These are phyloP conservation scores for Pyralis farinalis DNA, from an alignment of 2,888 invertebrate species.

Conservation along the genomic window DNA sequence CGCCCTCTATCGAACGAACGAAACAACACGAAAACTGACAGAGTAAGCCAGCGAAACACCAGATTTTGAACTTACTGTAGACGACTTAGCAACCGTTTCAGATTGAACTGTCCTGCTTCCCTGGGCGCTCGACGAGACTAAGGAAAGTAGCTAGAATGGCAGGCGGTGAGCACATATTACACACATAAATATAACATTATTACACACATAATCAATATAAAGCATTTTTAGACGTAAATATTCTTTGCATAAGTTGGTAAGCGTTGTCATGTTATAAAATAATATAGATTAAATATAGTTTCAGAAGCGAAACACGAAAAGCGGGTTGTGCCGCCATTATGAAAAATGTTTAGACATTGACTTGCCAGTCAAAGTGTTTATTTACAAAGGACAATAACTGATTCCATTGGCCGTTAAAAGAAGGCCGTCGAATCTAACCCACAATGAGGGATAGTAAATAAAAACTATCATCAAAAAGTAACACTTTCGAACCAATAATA, in stretches of 20 bases:
- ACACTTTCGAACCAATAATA: constrained; percentile 14
- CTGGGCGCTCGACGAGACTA: constrained; percentile 57
- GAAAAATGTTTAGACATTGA: background rate
- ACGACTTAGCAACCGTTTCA: constrained; percentile 38
- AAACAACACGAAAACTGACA: constrained; percentile 5
- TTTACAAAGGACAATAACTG: no score
- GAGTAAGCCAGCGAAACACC: background rate
- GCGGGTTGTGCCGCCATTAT: constrained; percentile 3
- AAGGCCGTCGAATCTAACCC: no score
- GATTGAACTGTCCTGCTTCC: constrained; percentile 39
- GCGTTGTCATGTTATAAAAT: background rate
- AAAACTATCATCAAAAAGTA: no score
- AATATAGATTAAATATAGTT: constrained; percentile 8
- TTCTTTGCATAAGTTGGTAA: constrained; percentile 2
- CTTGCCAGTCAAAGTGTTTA: background rate
- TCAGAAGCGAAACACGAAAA: constrained; percentile 6
- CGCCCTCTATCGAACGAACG: background rate
- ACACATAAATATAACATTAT: constrained; percentile 38
- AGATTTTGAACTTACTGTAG: constrained; percentile 54
- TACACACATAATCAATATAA: constrained; percentile 22
- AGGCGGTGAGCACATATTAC: constrained; percentile 46
- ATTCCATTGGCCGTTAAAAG: no score
- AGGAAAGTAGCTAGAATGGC: constrained; percentile 60
- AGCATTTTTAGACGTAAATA: constrained; percentile 11
- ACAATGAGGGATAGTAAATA: no score